phyloP scores from a whole-genome alignment of 2,888 invertebrate species.

The Sarcophaga carnaria region DNA sequence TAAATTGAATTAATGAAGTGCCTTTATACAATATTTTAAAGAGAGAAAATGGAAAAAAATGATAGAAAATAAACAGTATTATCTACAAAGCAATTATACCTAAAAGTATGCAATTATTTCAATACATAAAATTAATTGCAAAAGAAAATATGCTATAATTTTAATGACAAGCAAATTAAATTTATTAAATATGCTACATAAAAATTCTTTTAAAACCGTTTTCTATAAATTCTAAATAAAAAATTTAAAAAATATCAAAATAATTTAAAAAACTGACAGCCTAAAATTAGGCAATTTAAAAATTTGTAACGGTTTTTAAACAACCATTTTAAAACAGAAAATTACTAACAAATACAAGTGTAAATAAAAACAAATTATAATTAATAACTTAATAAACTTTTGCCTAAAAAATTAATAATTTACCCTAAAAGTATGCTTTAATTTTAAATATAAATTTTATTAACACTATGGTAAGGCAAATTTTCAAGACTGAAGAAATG shows the following conservation, averaged over 20 bases:
- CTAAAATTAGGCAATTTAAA: no score
- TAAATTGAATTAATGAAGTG: constrained; percentile 19
- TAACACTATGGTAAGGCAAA: no score
- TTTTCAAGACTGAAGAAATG: no score
- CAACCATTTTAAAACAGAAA: no score
- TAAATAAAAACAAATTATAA: no score
- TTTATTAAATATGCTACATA: not conserved
- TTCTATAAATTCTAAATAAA: not conserved
- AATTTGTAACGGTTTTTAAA: no score
- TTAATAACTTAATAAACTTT: no score
- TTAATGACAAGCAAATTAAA: not conserved
- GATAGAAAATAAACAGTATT: not conserved
- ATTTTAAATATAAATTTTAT: no score
- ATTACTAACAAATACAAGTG: no score
- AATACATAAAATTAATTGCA: not conserved
- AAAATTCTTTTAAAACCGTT: not conserved
- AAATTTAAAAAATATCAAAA: not conserved
- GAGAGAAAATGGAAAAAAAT: not conserved
- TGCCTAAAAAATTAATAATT: no score
- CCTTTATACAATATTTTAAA: not conserved
- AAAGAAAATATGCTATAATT: not conserved
- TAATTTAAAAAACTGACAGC: no score
- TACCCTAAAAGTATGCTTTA: no score
- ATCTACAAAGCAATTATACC: not conserved
- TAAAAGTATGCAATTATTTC: constrained; percentile 17